phyloP scores from a whole-genome alignment of 2,113 vertebrate genomes.

The Myxocyprinus asiaticus region DNA sequence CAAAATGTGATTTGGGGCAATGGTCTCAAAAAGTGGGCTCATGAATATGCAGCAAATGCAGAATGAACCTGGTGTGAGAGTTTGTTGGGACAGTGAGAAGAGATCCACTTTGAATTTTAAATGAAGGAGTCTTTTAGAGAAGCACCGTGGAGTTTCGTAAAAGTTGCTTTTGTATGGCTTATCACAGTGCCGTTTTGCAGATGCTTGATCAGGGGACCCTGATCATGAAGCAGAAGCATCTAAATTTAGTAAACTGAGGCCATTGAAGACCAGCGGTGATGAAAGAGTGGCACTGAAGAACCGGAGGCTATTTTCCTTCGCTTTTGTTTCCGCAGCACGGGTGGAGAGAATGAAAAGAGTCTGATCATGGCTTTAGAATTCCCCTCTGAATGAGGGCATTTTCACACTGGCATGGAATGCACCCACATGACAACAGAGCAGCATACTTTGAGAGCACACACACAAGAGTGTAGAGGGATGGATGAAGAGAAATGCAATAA shows the following conservation, averaged over 20 bases:
- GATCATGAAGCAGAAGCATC: not conserved
- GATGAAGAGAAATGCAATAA: conserved; percentile 9
- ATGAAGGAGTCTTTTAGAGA: not conserved
- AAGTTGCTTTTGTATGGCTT: not conserved
- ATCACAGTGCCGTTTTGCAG: not conserved
- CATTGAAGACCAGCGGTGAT: not conserved
- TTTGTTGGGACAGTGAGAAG: conserved; percentile 34
- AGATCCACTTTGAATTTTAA: conserved; percentile 19
- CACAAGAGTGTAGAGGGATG: not conserved
- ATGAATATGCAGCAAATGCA: conserved; percentile 38
- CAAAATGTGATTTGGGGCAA: conserved; percentile 23
- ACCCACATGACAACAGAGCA: too few species aligned
- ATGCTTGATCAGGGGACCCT: not conserved
- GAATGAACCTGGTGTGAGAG: conserved; percentile 30
- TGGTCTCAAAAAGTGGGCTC: conserved; percentile 17
- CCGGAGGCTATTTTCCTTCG: conserved; percentile 6
- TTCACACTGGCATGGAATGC: conserved; percentile 26
- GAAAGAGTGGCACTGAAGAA: not conserved
- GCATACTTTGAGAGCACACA: not conserved
- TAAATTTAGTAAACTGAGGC: conserved; percentile 5
- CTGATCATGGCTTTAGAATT: conserved; percentile 34
- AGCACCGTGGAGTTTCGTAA: not conserved
- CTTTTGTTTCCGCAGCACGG: conserved; percentile 7
- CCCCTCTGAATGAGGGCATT: conserved; percentile 33
- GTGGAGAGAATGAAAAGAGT: conserved; percentile 21